Base-by-base conservation (phyloP, 2,888 invertebrate genomes). In the Noctua janthe region DNA sequence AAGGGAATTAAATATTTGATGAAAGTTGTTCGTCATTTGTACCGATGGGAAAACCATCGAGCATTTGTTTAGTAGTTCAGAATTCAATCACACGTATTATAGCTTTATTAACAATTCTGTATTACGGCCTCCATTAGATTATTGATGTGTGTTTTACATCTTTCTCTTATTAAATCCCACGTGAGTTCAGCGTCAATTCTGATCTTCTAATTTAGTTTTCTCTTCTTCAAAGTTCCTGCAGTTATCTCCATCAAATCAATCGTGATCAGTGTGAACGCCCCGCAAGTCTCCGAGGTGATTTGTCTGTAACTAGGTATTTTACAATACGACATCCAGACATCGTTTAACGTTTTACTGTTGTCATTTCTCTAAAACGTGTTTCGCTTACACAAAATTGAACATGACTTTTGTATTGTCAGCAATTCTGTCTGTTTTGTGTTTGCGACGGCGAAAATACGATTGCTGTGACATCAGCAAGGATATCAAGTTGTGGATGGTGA, bases 301-400 rank as follows among this genome's bases (percentile, higher is more conserved):
- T 74, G 72, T 85, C 82, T 76, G 73, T 87, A 89, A 90, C 89
- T 87, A 86, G 89, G 83, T 91, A 90, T 88, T 91, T 91, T 90
- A 91, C 87, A 89, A 77, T 89, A 62, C 82, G 62, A 83, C 85
- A 88, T 90, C 81, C 81, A 89, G 88, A 87, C 84, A 84, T 78
- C 90, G 85, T 82, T 90, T 89, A 88, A 85, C 87, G 82, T 91
- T 93, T 92, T 92, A 94, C 90, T 90, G 89, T 87, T 76, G 90
- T 90, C 91, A 89, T 94, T 93, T 91, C 91, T 90, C 85, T 86
- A 90, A 91, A 90, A 94, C 94, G 94, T 94, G 94, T 91, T 85
- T 87, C 89, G 93, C 81, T 91, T 93, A 88, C 91, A 85, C 71
- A 86, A 89, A 88, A 88, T 90, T 88, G 88, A 82, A 85, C 76